A percentile compares a stretch with the other conserved stretches of the same genome.
These are phyloP conservation scores for Drosophila nebulosa DNA, from an alignment of 1,140 invertebrate species.

Conservation along the genomic window DNA sequence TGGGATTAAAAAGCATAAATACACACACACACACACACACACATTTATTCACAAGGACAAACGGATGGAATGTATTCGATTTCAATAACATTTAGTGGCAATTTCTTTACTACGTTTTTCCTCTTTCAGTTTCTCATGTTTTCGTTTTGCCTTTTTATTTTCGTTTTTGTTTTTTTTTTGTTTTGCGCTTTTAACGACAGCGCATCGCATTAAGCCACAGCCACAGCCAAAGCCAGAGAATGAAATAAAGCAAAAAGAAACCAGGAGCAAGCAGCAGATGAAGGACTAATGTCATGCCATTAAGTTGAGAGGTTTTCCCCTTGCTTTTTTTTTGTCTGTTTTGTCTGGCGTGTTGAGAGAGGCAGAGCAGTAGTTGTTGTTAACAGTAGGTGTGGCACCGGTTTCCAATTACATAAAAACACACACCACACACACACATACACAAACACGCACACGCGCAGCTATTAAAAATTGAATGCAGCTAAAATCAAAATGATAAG, in stretches of 20 bases:
- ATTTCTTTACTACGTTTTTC: constrained; percentile 33
- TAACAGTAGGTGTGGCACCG: constrained; percentile 2
- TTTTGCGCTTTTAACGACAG: constrained; percentile 57
- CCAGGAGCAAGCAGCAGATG: constrained; percentile 3
- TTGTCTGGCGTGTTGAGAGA: background rate
- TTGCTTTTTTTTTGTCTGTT: background rate
- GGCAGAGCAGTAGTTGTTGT: background rate
- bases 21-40: background rate
- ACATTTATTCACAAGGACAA: background rate
- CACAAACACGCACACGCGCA: background rate
- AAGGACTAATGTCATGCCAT: constrained; percentile 59
- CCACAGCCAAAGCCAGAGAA: constrained; percentile 9
- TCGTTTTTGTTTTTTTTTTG: background rate
- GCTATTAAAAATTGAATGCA: background rate
- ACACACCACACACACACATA: background rate
- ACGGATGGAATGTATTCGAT: constrained; percentile 52
- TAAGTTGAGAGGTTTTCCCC: constrained; percentile 25
- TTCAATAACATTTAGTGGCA: constrained; percentile 75
- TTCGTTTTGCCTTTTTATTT: background rate
- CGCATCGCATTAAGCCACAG: constrained; percentile 45
- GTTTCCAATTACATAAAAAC: constrained; percentile 53
- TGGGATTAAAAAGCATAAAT: constrained; percentile 59
- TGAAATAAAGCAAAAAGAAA: background rate
- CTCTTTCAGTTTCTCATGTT: constrained; percentile 23
- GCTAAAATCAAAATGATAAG: background rate